Percentiles rank a stretch among this genome's conserved stretches.
These are phyloP conservation scores for Pholis gunnellus DNA, from an alignment of 2,113 vertebrate species.

Conservation along the genomic window DNA sequence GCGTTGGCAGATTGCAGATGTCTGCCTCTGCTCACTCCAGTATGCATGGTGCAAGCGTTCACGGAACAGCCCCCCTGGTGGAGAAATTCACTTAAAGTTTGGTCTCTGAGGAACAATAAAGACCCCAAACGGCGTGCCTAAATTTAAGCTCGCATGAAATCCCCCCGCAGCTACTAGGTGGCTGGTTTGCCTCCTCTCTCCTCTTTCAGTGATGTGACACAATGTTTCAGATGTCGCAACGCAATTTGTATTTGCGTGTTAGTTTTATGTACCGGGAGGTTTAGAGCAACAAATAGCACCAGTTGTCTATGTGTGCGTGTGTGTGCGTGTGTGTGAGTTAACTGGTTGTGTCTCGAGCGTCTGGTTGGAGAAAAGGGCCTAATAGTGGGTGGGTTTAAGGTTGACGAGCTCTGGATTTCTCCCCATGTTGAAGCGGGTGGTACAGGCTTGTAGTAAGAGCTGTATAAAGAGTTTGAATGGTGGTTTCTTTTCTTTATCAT, in stretches of 20 bases:
- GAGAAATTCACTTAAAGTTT: constrained; percentile 76
- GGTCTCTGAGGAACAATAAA: constrained; percentile 79
- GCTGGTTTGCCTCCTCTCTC: constrained; percentile 65
- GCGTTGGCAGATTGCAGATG: constrained; percentile 75
- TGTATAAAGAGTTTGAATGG: neutral
- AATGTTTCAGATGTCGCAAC: constrained; percentile 33
- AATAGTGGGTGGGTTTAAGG: constrained; percentile 42
- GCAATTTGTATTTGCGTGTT: constrained; percentile 65
- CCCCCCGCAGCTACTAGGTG: constrained; percentile 66
- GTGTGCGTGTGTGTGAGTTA: constrained; percentile 42
- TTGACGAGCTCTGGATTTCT: neutral
- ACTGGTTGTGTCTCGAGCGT: constrained; percentile 74
- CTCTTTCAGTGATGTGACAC: constrained; percentile 50
- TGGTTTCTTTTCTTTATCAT: neutral
- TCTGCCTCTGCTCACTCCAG: constrained; percentile 58
- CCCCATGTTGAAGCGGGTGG: neutral
- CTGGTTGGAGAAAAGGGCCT: constrained; percentile 64
- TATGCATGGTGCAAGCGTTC: constrained; percentile 41
- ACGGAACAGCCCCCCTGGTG: constrained; percentile 58
- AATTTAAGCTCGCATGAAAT: constrained; percentile 82
- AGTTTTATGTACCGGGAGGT: constrained; percentile 66
- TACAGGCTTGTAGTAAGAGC: neutral
- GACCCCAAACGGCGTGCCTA: constrained; percentile 73
- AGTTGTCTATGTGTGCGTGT: neutral
- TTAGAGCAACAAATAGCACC: constrained; percentile 56